Percentiles rank a stretch among this genome's conserved stretches.
These are phyloP conservation scores for Picathartes gymnocephalus DNA, from an alignment of 2,113 vertebrate genomes.

Conservation along the genomic window DNA sequence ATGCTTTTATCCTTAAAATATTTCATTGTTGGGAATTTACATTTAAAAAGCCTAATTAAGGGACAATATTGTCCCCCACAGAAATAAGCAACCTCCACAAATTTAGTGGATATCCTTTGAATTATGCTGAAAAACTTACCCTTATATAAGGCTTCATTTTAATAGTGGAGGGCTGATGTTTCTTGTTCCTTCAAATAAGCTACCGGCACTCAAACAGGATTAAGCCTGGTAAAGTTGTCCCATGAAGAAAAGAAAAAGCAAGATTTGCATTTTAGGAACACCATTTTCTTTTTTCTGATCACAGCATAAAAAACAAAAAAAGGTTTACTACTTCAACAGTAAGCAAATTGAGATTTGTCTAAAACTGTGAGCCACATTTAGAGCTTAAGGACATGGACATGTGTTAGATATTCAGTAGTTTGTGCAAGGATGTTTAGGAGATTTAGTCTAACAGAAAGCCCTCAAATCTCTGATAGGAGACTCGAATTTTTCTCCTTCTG, in stretches of 20 bases:
- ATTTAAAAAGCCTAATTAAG: slow-evolving; percentile 61
- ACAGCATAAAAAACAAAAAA: background rate
- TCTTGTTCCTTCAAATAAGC: background rate
- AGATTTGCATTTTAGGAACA: background rate
- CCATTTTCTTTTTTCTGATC: background rate
- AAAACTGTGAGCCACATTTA: background rate
- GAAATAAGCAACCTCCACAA: slow-evolving; percentile 39
- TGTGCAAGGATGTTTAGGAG: background rate
- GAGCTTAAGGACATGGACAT: background rate
- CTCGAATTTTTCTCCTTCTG: background rate
- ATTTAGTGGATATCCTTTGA: slow-evolving; percentile 38
- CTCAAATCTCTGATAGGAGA: background rate
- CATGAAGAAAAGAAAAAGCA: background rate
- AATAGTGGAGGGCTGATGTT: background rate
- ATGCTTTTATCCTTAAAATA: slow-evolving; percentile 43
- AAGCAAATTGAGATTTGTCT: background rate
- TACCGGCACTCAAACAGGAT: background rate
- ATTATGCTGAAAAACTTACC: background rate
- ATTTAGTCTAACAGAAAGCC: background rate
- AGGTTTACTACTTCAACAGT: background rate
- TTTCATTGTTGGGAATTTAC: slow-evolving; percentile 33
- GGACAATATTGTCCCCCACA: slow-evolving; percentile 24
- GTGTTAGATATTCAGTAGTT: background rate
- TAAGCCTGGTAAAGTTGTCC: background rate
- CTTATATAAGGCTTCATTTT: slow-evolving; percentile 27